Base-by-base conservation (phyloP, 2,113 vertebrate species). In the Centropus bengalensis region DNA sequence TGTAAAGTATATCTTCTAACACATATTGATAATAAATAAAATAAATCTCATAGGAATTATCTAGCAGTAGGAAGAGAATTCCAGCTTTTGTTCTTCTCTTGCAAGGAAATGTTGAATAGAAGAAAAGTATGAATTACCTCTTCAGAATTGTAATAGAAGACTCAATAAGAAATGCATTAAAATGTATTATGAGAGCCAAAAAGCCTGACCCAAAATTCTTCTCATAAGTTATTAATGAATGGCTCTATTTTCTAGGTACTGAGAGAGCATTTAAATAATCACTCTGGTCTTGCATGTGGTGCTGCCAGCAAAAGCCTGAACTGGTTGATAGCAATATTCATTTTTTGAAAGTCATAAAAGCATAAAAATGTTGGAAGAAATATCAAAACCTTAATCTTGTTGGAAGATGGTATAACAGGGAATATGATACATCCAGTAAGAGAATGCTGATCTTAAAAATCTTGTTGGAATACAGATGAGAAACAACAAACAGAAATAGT, bases 171-270 rank as follows among this genome's bases (percentile, higher is more conserved):
- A 86, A 21, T 60, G 70, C 80, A 92, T 93, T 85, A 83, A 81
- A 94, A 77, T 84, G 58, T 62, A 64, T 83, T 58, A 27, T 49
- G 80, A 85, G 86, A 82, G 70, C 32, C 75, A 92, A 40, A 94
- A 91, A 84, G 63, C 59, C 88, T 73, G 67, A 75, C 78, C 93
- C 91, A 49, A 80, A 92, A 90, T 90, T 56, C 44, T 81, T 73
- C 91, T 78, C 33, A 9, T 77, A 18, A 86, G 83, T 54, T 93
- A 91, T 96, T 94, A 91, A 96, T 67, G 89, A 82, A 54, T 22
- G 60, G 66, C 68, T 87, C 82, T 88, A 2, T 93, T 94, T 86
- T 80, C 59, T 59, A 13, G 82, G 71, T 44, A 7, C 77, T 74
- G 45, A 77, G 88, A 86, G 69, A 62, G 40, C 32, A 59, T 90